Percentiles rank a stretch among this genome's conserved stretches.
Conservation (phyloP, 2,113 vertebrate species). For the Atrichornis clamosus region DNA sequence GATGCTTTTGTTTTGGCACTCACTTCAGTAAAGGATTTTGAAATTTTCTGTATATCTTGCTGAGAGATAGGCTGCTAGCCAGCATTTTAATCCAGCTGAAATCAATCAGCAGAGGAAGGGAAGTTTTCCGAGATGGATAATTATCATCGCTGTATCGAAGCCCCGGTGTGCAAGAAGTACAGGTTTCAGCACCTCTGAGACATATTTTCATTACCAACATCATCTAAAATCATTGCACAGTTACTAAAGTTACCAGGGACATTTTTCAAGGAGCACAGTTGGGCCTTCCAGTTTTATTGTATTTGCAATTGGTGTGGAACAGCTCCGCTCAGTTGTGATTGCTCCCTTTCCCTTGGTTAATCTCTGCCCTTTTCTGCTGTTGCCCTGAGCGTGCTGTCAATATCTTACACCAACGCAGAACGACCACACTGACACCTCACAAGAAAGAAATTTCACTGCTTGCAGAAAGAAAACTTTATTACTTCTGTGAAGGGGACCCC, state of each 20-base stretch:
- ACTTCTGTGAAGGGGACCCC: not conserved
- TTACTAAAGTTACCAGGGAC: not conserved
- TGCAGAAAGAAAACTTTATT: conserved; percentile 6
- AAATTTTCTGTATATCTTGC: not conserved
- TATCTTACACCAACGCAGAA: not conserved
- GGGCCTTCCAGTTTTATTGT: not conserved
- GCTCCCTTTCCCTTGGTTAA: not conserved
- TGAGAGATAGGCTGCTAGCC: not conserved
- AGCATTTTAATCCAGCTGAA: not conserved
- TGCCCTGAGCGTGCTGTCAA: not conserved
- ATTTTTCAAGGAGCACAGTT: not conserved
- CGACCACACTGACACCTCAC: not conserved
- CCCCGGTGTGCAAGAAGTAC: not conserved
- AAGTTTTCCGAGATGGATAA: not conserved
- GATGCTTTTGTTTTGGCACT: not conserved
- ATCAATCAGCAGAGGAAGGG: not conserved
- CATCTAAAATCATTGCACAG: not conserved
- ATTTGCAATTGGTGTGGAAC: not conserved
- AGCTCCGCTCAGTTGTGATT: not conserved
- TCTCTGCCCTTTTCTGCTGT: not conserved
- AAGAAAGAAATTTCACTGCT: conserved; percentile 9
- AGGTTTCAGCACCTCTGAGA: not conserved
- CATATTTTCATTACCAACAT: not conserved
- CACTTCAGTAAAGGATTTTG: not conserved
- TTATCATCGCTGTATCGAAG: not conserved